Evolutionary conservation across 2,888 invertebrate genomes (phyloP).

Genomic region (Diarsia brunnea): DNA sequence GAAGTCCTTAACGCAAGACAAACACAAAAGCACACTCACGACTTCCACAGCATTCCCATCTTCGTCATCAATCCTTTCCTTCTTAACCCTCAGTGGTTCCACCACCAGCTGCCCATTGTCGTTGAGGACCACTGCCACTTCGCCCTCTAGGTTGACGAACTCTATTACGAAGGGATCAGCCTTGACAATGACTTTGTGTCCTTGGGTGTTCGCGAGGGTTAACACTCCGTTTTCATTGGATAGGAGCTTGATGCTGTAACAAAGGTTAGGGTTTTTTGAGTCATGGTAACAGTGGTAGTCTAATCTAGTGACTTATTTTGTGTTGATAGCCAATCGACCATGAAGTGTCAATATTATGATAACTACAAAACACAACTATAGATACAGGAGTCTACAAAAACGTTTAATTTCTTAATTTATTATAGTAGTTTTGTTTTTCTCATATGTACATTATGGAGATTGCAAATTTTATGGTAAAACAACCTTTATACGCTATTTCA

Average conservation of each 20-base stretch:
- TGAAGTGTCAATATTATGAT: too few species aligned
- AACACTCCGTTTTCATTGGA: slow-evolving; percentile 81
- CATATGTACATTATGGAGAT: too few species aligned
- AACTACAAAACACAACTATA: too few species aligned
- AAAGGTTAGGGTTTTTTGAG: slow-evolving; percentile 4
- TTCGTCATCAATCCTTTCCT: slow-evolving; percentile 85
- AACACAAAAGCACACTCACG: slow-evolving; percentile 77
- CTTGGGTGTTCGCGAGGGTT: slow-evolving; percentile 80
- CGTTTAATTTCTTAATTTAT: too few species aligned
- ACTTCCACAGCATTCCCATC: slow-evolving; percentile 75
- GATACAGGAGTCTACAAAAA: too few species aligned
- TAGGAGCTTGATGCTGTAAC: slow-evolving; percentile 80
- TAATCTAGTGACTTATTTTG: neutral
- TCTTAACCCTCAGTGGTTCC: slow-evolving; percentile 95
- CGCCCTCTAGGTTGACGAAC: slow-evolving; percentile 92
- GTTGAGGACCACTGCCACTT: slow-evolving; percentile 95
- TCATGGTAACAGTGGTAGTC: neutral
- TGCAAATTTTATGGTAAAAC: too few species aligned
- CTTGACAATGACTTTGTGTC: slow-evolving; percentile 90
- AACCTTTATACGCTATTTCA: too few species aligned
- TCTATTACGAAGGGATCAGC: slow-evolving; percentile 96
- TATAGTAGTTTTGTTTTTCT: too few species aligned
- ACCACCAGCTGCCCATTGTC: slow-evolving; percentile 97
- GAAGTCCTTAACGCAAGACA: slow-evolving; percentile 37
- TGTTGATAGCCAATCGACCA: too few species aligned